Percentiles rank a stretch among this genome's conserved stretches.
Evolutionary conservation across 1,140 invertebrate species (phyloP).

Genomic region (Berghia stephanieae): DNA sequence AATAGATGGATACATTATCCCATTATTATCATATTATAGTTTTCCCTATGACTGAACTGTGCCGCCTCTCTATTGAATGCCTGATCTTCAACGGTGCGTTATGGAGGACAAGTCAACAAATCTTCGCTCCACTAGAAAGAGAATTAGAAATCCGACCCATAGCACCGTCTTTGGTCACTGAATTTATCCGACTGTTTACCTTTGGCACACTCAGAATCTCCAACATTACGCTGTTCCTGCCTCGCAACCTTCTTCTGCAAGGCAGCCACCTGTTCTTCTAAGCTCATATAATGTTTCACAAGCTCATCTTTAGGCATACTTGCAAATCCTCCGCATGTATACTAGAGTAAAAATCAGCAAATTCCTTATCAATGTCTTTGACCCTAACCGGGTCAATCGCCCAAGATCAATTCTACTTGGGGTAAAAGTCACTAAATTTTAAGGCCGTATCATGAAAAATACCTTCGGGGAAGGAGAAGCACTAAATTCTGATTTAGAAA

Average conservation of each 20-base stretch:
- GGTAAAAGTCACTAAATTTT: constrained; percentile 12
- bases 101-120: background rate
- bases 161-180: background rate
- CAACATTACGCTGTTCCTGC: constrained; percentile 14
- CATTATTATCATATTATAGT: too few relatives aligned
- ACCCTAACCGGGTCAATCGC: background rate
- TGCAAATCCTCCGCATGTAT: constrained; percentile 27
- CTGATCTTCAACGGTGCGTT: too few relatives aligned
- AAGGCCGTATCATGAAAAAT: too few relatives aligned
- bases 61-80: too few relatives aligned
- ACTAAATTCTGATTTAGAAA: background rate
- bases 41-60: too few relatives aligned
- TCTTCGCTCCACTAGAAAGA: constrained; percentile 17
- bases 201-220: background rate
- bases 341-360: constrained; percentile 23
- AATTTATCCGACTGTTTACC: background rate
- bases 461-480: background rate
- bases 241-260: constrained; percentile 25
- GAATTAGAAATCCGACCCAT: constrained; percentile 16
- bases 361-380: constrained; percentile 26
- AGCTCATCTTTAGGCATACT: constrained; percentile 32
- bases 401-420: background rate
- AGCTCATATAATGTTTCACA: constrained; percentile 32
- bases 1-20: too few relatives aligned
- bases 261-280: constrained; percentile 26